Conservation (phyloP, 2,113 vertebrate species). For the Thalassarche chlororhynchos region DNA sequence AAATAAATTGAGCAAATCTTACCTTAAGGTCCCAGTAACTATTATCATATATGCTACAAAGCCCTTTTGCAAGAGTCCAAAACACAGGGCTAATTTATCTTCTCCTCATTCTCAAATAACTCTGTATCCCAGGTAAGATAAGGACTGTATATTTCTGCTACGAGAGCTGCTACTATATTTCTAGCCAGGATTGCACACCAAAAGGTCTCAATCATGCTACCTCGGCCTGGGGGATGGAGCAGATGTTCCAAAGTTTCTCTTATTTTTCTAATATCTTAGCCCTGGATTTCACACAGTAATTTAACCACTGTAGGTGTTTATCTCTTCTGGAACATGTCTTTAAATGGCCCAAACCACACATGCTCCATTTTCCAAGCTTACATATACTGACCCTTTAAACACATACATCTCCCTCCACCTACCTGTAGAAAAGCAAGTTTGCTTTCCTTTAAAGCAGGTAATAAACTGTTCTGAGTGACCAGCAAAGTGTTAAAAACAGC, state of each 20-base stretch:
- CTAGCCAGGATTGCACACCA: not conserved
- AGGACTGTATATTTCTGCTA: not conserved
- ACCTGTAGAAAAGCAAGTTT: not conserved
- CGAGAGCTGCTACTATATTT: not conserved
- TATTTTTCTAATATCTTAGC: not conserved
- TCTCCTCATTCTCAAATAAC: not conserved
- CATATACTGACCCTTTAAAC: not conserved
- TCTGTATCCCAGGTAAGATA: rapidly evolving
- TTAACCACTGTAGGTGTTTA: not conserved
- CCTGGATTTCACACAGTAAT: not conserved
- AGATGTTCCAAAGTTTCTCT: not conserved
- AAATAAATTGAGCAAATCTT: not conserved
- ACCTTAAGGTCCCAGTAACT: not conserved
- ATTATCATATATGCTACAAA: not conserved
- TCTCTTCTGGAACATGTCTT: not conserved
- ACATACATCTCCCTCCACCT: not conserved
- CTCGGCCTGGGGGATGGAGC: not conserved
- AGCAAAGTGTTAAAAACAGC: not conserved
- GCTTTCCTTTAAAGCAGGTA: not conserved
- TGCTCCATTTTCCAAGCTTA: not conserved
- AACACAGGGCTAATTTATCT: not conserved
- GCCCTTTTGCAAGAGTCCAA: not conserved
- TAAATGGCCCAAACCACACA: not conserved
- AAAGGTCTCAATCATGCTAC: not conserved
- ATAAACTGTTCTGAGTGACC: not conserved